Conservation (phyloP, 1,140 invertebrate species). For the Magallana gigas region DNA sequence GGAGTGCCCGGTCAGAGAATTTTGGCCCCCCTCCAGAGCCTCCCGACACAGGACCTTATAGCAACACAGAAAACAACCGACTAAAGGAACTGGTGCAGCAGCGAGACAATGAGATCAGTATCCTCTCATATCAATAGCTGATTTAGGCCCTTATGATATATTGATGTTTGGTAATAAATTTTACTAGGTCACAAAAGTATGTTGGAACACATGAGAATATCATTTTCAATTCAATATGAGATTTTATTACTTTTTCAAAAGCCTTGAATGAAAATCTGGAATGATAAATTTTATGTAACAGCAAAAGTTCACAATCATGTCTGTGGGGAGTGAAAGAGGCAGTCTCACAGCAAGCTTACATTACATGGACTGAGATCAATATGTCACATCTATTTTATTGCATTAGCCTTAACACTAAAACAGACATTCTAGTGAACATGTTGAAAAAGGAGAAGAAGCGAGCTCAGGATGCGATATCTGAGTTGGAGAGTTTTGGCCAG, state of each 20-base stretch:
- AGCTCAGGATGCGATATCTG: slow-evolving; percentile 64
- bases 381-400: neutral
- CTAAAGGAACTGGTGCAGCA: slow-evolving; percentile 76
- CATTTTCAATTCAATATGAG: too few species aligned
- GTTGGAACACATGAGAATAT: too few species aligned
- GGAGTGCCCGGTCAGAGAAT: slow-evolving; percentile 29
- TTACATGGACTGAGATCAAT: too few species aligned
- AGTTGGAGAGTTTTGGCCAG: slow-evolving; percentile 62
- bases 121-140: slow-evolving; percentile 60
- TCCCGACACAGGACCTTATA: slow-evolving; percentile 73
- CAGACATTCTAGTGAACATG: slow-evolving; percentile 79
- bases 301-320: too few species aligned
- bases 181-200: too few species aligned
- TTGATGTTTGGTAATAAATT: too few species aligned
- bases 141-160: too few species aligned
- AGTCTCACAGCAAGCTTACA: too few species aligned
- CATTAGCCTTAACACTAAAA: slow-evolving; percentile 57
- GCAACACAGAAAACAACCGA: slow-evolving; percentile 73
- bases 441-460: slow-evolving; percentile 79
- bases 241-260: too few species aligned
- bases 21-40: slow-evolving; percentile 48
- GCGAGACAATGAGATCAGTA: slow-evolving; percentile 80
- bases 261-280: too few species aligned
- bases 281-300: too few species aligned
- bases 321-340: too few species aligned